phyloP scores from a whole-genome alignment of 2,888 invertebrate species.

The Ophion ellenae region DNA sequence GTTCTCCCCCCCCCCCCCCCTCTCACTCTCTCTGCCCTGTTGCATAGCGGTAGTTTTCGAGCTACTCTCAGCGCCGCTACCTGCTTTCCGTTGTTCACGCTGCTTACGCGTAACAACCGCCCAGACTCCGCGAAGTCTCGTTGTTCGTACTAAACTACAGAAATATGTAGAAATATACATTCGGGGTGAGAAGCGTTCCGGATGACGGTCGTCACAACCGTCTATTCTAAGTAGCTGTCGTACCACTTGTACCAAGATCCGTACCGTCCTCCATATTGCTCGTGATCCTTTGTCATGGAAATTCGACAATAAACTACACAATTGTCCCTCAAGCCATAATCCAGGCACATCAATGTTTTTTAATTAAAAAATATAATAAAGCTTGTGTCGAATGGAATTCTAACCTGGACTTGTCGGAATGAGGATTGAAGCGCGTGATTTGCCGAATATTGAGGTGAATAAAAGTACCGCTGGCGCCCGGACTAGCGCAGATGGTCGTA shows the following conservation, averaged over 20 bases:
- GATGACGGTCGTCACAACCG: slow-evolving; percentile 33
- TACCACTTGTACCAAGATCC: slow-evolving; percentile 30
- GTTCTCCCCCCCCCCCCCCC: slow-evolving; percentile 36
- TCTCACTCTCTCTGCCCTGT: slow-evolving; percentile 7
- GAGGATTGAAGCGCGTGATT: neutral
- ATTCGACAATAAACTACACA: slow-evolving; percentile 1
- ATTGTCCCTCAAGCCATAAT: slow-evolving; percentile 12
- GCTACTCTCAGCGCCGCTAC: slow-evolving; percentile 35
- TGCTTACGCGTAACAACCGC: slow-evolving; percentile 50
- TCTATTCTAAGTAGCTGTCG: slow-evolving; percentile 44
- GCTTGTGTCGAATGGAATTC: neutral
- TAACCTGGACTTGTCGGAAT: neutral
- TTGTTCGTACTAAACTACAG: slow-evolving; percentile 25
- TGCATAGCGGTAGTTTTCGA: slow-evolving; percentile 4
- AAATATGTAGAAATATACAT: slow-evolving; percentile 39
- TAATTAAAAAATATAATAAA: neutral
- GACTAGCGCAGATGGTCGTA: neutral
- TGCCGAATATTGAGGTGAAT: neutral
- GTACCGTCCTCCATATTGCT: slow-evolving; percentile 13
- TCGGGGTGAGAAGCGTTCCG: slow-evolving; percentile 11
- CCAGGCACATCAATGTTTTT: neutral
- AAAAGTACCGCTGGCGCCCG: neutral
- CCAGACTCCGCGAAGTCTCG: slow-evolving; percentile 23
- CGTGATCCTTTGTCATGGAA: slow-evolving; percentile 24
- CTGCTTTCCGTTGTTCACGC: slow-evolving; percentile 44